Percentiles rank a stretch among this genome's conserved stretches.
Conservation (phyloP, 2,113 vertebrate genomes). For the Neomonachus schauinslandi region DNA sequence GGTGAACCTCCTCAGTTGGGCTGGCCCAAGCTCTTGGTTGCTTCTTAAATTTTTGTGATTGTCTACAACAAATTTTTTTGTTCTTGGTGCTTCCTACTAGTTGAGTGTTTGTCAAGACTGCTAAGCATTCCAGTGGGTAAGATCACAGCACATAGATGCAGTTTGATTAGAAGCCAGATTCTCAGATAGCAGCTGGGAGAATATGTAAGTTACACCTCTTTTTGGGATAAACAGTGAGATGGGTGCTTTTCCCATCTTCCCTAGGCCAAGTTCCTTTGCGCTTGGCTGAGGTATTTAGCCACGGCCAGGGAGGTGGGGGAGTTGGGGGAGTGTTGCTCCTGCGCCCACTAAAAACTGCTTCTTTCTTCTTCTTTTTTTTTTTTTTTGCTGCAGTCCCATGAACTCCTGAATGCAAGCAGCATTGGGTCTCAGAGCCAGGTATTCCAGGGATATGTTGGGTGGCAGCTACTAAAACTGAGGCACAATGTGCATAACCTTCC, state of each 20-base stretch:
- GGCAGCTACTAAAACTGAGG: background rate
- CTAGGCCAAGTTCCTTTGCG: background rate
- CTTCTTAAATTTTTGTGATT: background rate
- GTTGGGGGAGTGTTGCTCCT: background rate
- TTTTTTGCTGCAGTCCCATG: background rate
- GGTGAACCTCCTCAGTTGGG: background rate
- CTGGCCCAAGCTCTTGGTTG: background rate
- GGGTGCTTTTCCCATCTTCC: background rate
- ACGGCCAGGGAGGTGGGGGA: background rate
- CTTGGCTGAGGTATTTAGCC: background rate
- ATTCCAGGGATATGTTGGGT: background rate
- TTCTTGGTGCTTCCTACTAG: background rate
- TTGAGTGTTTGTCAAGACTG: background rate
- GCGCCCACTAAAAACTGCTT: background rate
- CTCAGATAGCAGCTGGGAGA: background rate
- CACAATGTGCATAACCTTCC: background rate
- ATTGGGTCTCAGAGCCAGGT: background rate
- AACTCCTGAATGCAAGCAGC: background rate
- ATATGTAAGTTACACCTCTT: background rate
- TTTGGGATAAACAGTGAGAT: background rate
- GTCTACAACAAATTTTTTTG: background rate
- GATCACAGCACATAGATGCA: background rate
- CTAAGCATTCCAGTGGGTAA: background rate
- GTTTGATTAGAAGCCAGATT: background rate
- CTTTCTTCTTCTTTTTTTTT: background rate